Base-by-base conservation (phyloP, 92 coral and sea anemone species). In the Muricea muricata region DNA sequence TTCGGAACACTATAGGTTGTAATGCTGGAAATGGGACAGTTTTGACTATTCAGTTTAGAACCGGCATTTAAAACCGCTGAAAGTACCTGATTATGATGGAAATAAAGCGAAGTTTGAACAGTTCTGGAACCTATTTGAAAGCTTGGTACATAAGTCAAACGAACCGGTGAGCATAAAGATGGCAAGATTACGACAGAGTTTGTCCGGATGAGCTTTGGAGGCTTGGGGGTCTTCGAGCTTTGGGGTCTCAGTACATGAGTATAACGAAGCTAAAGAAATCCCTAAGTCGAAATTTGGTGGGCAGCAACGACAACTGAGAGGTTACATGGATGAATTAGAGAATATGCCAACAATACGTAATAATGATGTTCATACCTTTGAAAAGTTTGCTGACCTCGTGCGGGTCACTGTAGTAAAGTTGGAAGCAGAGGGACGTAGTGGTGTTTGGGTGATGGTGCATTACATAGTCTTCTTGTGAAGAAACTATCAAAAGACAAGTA, bases 241-340 rank as follows among this genome's bases (percentile, higher is more conserved):
- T 5, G 92, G 92, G 1, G 84, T 85, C 46, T 15, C 94, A 4
- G 88, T 63, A 4, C 65, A 81, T 4, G 89, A 88, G 45, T 88
- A 88, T 61, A 55, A 86, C 2, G 94, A 91, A 46, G 90, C 92
- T 18, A 91, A 91, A 66, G 84, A 77, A 28, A 92, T 92, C 41
- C 33, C 86, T 8, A 28, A 78, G 56, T 23, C 89, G 34, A 82
- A 86, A 42, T 91, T 88, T 68, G 88, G 88, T 41, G 94, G 90
- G 12, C 79, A 85, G 47, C 80, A 87, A 7, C 63, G 87, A 15
- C 45, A 78, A 63, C 31, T 90, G 66, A 65, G 33, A 15, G 86
- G 85, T 13, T 90, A 90, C 47, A 39, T 87, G 78, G 93, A 87
- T 74, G 79, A 87, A 40, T 47, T 87, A 4, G 91, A 87, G 70